Base-by-base conservation (phyloP, 1,140 invertebrate species). In the Apis dorsata region DNA sequence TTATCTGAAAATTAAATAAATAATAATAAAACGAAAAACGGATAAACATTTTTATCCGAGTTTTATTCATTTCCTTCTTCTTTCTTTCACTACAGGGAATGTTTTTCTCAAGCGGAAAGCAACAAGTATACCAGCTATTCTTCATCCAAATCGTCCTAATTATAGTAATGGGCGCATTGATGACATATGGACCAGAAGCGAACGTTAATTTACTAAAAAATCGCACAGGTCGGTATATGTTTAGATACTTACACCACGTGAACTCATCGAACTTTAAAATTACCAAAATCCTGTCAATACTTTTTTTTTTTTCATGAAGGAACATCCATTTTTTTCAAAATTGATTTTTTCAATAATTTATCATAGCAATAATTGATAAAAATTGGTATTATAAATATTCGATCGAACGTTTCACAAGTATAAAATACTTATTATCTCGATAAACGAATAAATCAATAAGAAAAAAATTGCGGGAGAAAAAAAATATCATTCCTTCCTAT, bases 121-220 rank as follows among this genome's bases (percentile, higher is more conserved):
- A 89, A 78, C 91, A 91, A 84, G 89, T 91, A 82, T 60, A 91
- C 49, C 76, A 89, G 57, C 88, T 94, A 53, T 88, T 94, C 70
- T 82, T 90, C n/a, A 79, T 92, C n/a, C 88, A 94, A 81, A 77
- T 94, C 76, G 79, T 92, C 51, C 66, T 94, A 76, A 91, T 94
- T 65, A 90, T 90, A 71, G 75, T 94, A 88, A 92, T 93, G 86
- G 91, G 87, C 11, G 66, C 87, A 21, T 72, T 93, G 69, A 91
- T 90, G 84, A 91, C 89, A 21, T 94, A 93, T 55, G 92, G 91
- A 19, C 91, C 92, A 3, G 92, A 93, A 65, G 91, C 90, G 13
- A 88, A 80, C 73, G 83, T 85, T 83, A 91, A 86, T 88, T 79
- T 78, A 28, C 65, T 85, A 44, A 92, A 83, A 87, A 91, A 90